A percentile compares a stretch with the other conserved stretches of the same genome.
These are phyloP conservation scores for Drosophila erecta DNA, from an alignment of 1,140 invertebrate species.

Conservation along the genomic window DNA sequence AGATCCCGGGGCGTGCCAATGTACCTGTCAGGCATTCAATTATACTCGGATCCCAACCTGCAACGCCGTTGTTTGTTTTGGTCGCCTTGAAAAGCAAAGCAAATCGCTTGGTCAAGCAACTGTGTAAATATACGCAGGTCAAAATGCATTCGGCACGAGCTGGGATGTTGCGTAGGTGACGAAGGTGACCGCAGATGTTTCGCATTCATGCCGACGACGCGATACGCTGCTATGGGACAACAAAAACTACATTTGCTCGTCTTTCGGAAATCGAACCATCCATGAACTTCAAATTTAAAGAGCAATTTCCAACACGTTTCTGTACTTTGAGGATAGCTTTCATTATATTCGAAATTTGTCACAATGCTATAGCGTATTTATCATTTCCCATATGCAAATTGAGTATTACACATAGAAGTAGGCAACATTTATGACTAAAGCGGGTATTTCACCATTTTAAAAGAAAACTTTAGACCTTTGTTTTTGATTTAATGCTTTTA, in stretches of 20 bases:
- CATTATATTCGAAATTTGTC: too few relatives aligned
- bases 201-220: background rate
- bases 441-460: too few relatives aligned
- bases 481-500: constrained; percentile 55
- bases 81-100: constrained; percentile 58
- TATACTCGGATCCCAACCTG: constrained; percentile 2
- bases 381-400: too few relatives aligned
- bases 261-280: too few relatives aligned
- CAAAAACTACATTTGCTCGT: background rate
- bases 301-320: background rate
- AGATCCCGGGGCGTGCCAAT: constrained; percentile 8
- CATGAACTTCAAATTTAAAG: background rate
- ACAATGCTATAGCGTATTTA: too few relatives aligned
- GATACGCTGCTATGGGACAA: too few relatives aligned
- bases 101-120: constrained; percentile 65
- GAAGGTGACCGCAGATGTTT: constrained; percentile 23
- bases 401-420: too few relatives aligned
- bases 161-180: background rate
- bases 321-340: too few relatives aligned
- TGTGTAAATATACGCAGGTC: constrained; percentile 31
- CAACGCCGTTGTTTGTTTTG: constrained; percentile 38
- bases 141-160: constrained; percentile 23
- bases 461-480: background rate
- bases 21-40: constrained; percentile 27
- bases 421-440: too few relatives aligned